A percentile compares a stretch with the other conserved stretches of the same genome.
These are phyloP conservation scores for Tipula unca DNA, from an alignment of 2,888 invertebrate genomes.

Conservation along the genomic window DNA sequence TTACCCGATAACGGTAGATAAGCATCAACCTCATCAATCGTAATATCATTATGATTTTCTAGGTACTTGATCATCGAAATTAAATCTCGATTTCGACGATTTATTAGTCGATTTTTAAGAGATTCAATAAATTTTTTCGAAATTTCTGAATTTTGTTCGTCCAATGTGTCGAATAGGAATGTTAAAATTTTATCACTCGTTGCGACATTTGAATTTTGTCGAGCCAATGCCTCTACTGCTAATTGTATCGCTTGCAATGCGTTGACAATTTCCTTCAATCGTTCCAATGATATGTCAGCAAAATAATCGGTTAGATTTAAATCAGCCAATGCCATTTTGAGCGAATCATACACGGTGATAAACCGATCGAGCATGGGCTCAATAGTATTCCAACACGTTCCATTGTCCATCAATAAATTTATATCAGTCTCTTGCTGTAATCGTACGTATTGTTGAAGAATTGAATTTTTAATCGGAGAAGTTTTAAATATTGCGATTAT, in stretches of 20 bases:
- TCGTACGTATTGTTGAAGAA: neutral
- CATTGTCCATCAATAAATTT: neutral
- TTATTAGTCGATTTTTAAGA: neutral
- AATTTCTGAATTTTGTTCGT: neutral
- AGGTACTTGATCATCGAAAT: neutral
- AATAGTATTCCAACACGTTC: conserved; percentile 16
- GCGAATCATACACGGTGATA: neutral
- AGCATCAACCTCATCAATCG: neutral
- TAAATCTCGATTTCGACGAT: neutral
- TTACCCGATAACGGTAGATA: neutral
- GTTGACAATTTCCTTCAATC: neutral
- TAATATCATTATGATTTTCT: neutral
- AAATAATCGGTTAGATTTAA: conserved; percentile 16
- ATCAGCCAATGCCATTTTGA: neutral
- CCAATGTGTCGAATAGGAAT: neutral
- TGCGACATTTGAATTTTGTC: neutral
- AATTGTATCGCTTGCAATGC: conserved; percentile 17
- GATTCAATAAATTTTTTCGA: neutral
- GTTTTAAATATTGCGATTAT: neutral
- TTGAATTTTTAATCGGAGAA: neutral
- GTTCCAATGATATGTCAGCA: neutral
- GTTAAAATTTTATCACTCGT: conserved; percentile 20
- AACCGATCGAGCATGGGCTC: conserved; percentile 17
- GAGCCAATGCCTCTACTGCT: neutral
- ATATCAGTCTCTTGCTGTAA: neutral